A percentile compares a stretch with the other conserved stretches of the same genome.
Evolutionary conservation across 2,113 vertebrate species (phyloP).

Genomic region (Reinhardtius hippoglossoides): DNA sequence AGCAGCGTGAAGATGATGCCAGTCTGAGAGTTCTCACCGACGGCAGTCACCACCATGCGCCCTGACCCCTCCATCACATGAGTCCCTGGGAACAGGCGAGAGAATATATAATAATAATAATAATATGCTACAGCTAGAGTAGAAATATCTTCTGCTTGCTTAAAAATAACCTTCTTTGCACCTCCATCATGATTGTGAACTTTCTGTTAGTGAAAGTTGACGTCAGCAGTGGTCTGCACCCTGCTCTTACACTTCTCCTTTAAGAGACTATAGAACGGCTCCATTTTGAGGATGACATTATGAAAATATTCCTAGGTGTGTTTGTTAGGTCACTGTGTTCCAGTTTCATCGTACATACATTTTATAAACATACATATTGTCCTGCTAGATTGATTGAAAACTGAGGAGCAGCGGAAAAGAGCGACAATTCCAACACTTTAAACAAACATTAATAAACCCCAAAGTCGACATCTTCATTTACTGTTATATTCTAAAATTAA

Average conservation of each 20-base stretch:
- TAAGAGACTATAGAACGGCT: too few relatives aligned
- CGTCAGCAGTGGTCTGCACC: too few relatives aligned
- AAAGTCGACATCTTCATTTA: neutral
- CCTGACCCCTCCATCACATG: constrained; percentile 99
- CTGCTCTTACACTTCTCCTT: too few relatives aligned
- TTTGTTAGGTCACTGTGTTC: too few relatives aligned
- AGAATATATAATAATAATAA: neutral
- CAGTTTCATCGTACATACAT: too few relatives aligned
- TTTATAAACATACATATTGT: too few relatives aligned
- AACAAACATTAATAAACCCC: neutral
- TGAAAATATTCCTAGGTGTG: too few relatives aligned
- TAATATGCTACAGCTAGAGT: neutral
- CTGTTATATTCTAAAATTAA: constrained; percentile 8
- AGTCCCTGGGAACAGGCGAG: constrained; percentile 84
- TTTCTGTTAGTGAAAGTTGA: neutral
- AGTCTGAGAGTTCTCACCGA: constrained; percentile 98
- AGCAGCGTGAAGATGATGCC: constrained; percentile 98
- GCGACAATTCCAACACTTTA: too few relatives aligned
- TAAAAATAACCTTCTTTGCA: neutral
- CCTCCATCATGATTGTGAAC: neutral
- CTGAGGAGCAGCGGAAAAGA: too few relatives aligned
- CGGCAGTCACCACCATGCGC: constrained; percentile 94
- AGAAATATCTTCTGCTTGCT: neutral
- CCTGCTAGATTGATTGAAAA: too few relatives aligned
- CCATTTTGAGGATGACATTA: too few relatives aligned